Evolutionary conservation across 2,797 vertebrate genomes (phyloP).

Genomic region (Takifugu rubripes): DNA sequence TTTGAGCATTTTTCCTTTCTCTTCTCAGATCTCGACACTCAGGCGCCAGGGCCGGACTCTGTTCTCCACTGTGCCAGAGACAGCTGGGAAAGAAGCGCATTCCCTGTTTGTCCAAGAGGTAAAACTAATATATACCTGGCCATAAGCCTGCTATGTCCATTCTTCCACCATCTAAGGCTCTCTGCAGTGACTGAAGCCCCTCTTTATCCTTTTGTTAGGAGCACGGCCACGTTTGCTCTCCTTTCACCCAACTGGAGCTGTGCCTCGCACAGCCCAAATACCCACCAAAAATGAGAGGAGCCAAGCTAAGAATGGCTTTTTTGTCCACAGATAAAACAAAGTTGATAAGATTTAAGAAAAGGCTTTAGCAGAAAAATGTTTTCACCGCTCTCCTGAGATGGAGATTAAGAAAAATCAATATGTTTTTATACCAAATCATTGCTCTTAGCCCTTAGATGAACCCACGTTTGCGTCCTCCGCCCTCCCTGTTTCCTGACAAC

Average conservation of each 20-base stretch:
- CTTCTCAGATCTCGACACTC: constrained; percentile 83
- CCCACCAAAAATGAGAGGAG: not conserved
- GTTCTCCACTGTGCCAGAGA: constrained; percentile 87
- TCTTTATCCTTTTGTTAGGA: constrained; percentile 26
- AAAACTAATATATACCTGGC: constrained; percentile 52
- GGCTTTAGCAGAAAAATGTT: constrained; percentile 3
- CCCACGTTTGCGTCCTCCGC: constrained; percentile 24
- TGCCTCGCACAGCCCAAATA: not conserved
- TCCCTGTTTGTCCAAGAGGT: constrained; percentile 96
- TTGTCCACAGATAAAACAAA: not conserved
- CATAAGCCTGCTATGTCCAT: constrained; percentile 24
- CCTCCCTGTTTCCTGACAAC: constrained; percentile 39
- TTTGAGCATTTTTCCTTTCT: constrained; percentile 13
- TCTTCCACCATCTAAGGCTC: constrained; percentile 9
- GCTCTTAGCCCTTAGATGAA: constrained; percentile 36
- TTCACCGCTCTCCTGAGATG: constrained; percentile 7
- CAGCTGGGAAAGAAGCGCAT: constrained; percentile 87
- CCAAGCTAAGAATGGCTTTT: constrained; percentile 6
- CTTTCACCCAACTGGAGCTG: constrained; percentile 40
- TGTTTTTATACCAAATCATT: not conserved
- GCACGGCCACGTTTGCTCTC: constrained; percentile 21
- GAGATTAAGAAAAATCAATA: constrained; percentile 11
- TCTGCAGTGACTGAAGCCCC: constrained; percentile 2
- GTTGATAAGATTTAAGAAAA: constrained; percentile 11
- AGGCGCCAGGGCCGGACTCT: constrained; percentile 85